phyloP scores from a whole-genome alignment of 2,888 invertebrate species.

The Diloba caeruleocephala region DNA sequence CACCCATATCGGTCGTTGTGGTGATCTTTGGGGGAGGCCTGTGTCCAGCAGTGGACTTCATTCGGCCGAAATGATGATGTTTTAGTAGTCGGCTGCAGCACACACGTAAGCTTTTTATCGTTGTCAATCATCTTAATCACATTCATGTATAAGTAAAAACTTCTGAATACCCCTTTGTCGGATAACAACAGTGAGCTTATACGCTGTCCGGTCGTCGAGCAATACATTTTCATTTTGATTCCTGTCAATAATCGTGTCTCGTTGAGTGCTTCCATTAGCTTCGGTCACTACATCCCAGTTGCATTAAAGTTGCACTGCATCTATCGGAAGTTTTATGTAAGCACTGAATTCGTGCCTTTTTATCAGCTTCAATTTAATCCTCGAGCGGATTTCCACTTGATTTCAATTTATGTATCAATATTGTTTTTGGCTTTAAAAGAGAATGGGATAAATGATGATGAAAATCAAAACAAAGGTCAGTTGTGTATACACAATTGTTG shows the following conservation, averaged over 20 bases:
- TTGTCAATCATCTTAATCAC: constrained; percentile 4
- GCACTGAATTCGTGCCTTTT: constrained; percentile 25
- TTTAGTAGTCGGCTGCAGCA: no score
- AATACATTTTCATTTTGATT: constrained; percentile 47
- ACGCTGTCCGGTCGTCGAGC: constrained; percentile 22
- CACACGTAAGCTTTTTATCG: not conserved
- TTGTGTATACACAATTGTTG: not conserved
- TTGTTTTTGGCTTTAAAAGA: constrained; percentile 19
- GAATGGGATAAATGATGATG: constrained; percentile 10
- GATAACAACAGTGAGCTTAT: constrained; percentile 37
- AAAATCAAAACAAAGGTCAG: not conserved
- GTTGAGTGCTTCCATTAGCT: constrained; percentile 53
- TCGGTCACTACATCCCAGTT: constrained; percentile 30
- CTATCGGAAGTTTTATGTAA: constrained; percentile 31
- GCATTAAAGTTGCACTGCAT: constrained; percentile 41
- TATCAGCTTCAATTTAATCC: constrained; percentile 28
- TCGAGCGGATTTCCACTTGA: constrained; percentile 16
- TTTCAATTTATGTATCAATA: constrained; percentile 14
- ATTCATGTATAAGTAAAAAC: constrained; percentile 15
- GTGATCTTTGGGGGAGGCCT: no score
- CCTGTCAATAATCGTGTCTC: constrained; percentile 44
- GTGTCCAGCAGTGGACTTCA: no score
- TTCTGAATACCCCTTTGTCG: constrained; percentile 26
- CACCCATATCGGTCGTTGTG: no score
- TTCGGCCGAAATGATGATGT: no score